Base-by-base conservation (phyloP, 1,140 invertebrate species). In the Drosophila quadrilineata region DNA sequence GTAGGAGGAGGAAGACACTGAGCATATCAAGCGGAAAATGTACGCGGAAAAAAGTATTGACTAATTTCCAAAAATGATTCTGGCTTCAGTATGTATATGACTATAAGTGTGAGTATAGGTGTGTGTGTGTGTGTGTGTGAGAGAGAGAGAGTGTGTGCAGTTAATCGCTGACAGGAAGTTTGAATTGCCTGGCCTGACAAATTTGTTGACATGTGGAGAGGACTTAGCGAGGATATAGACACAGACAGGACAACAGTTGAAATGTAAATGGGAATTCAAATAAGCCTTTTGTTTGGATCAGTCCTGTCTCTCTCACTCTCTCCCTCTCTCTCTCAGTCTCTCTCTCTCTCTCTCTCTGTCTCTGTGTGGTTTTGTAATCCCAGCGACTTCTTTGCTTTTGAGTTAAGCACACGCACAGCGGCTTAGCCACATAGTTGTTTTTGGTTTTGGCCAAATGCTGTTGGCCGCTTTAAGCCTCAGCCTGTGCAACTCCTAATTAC, bases 241-340 rank as follows among this genome's bases (percentile, higher is more conserved):
- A 24, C 6, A 12, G 21, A 19, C 24, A 38, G 24, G 46, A 41
- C 46, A 16, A 40, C 14, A 35, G 41, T 29, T 31, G 31, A n/a
- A n/a, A n/a, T n/a, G n/a, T n/a, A n/a, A 53, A 54, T 56, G 54
- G 45, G 49, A 46, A 70, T 65, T 65, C 53, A 57, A 70, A 70
- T 70, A 70, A 70, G 66, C 66, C 66, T 65, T 70, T 58, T 70
- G 66, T 65, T 57, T 53, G 43, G n/a, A n/a, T n/a, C n/a, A n/a
- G n/a, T n/a, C n/a, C n/a, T n/a, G n/a, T n/a, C n/a, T n/a, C n/a
- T n/a, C n/a, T n/a, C n/a, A n/a, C n/a, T n/a, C n/a, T n/a, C n/a
- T n/a, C 59, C 57, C 57, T 69, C 57, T 69, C 41, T 63, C 46
- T 41, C 6, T 16, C 8, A 14, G 14, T 36, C 10, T 31, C 46